phyloP scores from a whole-genome alignment of 2,797 vertebrate species.

The Anableps anableps region DNA sequence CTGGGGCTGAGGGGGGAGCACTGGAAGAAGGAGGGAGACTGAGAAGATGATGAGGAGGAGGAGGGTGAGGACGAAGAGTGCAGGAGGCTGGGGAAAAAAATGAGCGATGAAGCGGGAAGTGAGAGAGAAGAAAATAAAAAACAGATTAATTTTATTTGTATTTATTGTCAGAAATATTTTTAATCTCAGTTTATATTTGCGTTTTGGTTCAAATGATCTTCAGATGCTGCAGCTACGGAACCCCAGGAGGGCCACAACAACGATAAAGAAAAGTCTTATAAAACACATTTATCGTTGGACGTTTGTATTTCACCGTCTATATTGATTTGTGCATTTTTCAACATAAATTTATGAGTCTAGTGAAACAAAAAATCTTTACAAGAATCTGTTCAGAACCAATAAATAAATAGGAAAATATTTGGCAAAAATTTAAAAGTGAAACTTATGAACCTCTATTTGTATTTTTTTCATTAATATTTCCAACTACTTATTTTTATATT shows the following conservation, averaged over 20 bases:
- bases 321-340: neutral
- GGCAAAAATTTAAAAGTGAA: neutral
- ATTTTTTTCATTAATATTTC: neutral
- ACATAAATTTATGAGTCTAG: neutral
- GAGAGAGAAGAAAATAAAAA: neutral
- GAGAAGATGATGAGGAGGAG: conserved; percentile 9
- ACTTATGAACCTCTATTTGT: neutral
- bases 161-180: neutral
- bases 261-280: too few relatives aligned
- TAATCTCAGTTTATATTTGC: neutral
- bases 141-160: neutral
- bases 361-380: neutral
- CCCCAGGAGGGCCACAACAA: neutral
- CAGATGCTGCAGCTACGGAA: neutral
- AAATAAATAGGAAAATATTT: neutral
- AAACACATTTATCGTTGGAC: neutral
- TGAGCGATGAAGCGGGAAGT: neutral
- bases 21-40: conserved; percentile 43
- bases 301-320: neutral
- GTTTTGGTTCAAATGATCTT: neutral
- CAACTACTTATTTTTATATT: neutral
- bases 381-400: neutral
- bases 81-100: conserved; percentile 56
- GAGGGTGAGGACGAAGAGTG: conserved; percentile 42
- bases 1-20: conserved; percentile 58